A percentile compares a stretch with the other conserved stretches of the same genome.
Evolutionary conservation across 2,113 vertebrate species (phyloP).

Genomic region (Periophthalmus modestus): DNA sequence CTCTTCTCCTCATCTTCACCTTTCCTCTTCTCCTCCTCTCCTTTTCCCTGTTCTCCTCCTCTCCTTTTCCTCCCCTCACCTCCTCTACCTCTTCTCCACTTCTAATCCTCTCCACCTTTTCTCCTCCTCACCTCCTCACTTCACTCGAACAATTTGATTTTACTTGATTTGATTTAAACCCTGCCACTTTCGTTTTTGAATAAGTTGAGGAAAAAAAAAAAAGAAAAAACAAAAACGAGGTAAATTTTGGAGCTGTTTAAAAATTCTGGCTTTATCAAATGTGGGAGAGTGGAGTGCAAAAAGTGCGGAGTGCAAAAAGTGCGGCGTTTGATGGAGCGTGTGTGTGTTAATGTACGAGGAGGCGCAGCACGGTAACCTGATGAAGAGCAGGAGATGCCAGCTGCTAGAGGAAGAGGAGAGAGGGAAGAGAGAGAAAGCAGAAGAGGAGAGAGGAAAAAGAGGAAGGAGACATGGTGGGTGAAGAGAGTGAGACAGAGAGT

Average conservation of each 20-base stretch:
- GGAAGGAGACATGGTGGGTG: background rate
- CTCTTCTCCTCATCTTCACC: no score
- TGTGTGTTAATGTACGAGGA: constrained; percentile 59
- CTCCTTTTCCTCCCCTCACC: no score
- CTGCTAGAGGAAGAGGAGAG: constrained; percentile 50
- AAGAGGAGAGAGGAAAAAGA: background rate
- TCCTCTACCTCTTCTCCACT: no score
- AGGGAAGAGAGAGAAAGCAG: background rate
- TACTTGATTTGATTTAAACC: constrained; percentile 71
- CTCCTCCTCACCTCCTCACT: constrained; percentile 5
- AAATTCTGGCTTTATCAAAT: constrained; percentile 63
- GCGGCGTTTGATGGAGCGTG: constrained; percentile 52
- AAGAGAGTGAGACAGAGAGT: background rate
- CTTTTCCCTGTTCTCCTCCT: no score
- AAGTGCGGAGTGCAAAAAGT: background rate
- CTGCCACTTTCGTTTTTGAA: constrained; percentile 69
- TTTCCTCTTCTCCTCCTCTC: no score
- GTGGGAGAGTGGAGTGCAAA: constrained; percentile 60
- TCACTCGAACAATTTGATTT: constrained; percentile 58
- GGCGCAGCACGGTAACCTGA: constrained; percentile 54
- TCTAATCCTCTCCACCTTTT: background rate
- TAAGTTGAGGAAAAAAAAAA: constrained; percentile 19
- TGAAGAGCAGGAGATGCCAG: constrained; percentile 43
- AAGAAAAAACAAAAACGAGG: no score
- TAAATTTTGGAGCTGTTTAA: constrained; percentile 51